These are phyloP conservation scores for Coecobrya sp. DNA, from an alignment of 2,888 invertebrate species.

Conservation along the genomic window DNA sequence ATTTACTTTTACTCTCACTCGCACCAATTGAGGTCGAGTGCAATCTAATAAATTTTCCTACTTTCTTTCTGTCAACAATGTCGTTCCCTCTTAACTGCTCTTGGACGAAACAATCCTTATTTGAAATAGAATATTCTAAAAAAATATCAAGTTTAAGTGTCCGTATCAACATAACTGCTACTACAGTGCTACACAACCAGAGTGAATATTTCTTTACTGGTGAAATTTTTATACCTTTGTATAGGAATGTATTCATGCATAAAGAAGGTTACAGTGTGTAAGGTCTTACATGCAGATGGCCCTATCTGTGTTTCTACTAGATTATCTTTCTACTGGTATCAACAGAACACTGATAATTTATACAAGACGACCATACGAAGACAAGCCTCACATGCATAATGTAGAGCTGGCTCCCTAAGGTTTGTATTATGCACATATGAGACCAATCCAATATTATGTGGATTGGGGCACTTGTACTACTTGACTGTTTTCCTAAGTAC, in stretches of 20 bases:
- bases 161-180: background rate
- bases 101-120: background rate
- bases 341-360: background rate
- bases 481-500: slow-evolving; percentile 64
- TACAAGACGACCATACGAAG: background rate
- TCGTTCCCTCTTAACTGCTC: background rate
- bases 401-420: background rate
- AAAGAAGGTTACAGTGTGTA: background rate
- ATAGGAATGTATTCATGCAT: background rate
- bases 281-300: background rate
- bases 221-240: background rate
- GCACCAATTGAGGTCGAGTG: slow-evolving; percentile 82
- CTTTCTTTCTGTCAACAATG: slow-evolving; percentile 33
- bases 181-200: background rate
- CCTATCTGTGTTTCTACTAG: background rate
- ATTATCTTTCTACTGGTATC: background rate
- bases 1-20: slow-evolving; percentile 46
- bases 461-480: slow-evolving; percentile 60
- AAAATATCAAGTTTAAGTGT: background rate
- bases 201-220: background rate
- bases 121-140: background rate
- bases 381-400: background rate
- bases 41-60: slow-evolving; percentile 79
- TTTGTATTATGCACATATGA: slow-evolving; percentile 17
- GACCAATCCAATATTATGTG: slow-evolving; percentile 43